Evolutionary conservation across 2,797 vertebrate genomes (phyloP), one percentile per base, ranked within the genome.

Genomic region (Anguilla anguilla): DNA sequence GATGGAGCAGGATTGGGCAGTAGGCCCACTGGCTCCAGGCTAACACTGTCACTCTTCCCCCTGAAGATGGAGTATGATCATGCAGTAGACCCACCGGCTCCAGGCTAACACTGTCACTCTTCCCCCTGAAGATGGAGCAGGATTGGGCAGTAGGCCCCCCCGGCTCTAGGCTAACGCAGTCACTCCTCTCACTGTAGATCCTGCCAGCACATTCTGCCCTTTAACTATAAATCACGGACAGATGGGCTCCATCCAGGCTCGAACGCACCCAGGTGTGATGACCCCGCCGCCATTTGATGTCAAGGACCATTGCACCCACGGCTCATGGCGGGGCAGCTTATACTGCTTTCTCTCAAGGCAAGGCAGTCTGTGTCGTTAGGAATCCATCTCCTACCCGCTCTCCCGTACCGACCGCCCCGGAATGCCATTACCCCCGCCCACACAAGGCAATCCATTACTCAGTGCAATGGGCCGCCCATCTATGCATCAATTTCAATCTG

Each of bases 341-440:
- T 67, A 67, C 64, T n/a, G 64, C 64, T 67, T 67, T n/a, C 64
- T 67, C 64, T 67, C 64, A n/a, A 67, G 64, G 64, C 64, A 25
- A 67, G 64, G 25, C 64, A 28, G 64, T 28, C 7, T 67, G 25
- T 25, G 88, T 77, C 86, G 64, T 49, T 17, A 46, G 43, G 35
- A 39, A 81, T 81, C 77, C 77, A 81, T 81, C 77, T 81, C 43
- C 77, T 49, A 22, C 43, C 64, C 64, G 6, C 64, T 67, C 64
- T 67, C 25, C 64, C 6, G n/a, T n/a, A 67, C 64, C 6, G 25
- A 10, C 9, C 64, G 64, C 25, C 64, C 64, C 25, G 64, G 22
- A 67, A 28, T 25, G 64, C 64, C 64, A n/a, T 67, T 67, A 67
- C 25, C n/a, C n/a, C 25, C 64, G 25, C 1, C 64, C 25, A 15